A percentile compares a stretch with the other conserved stretches of the same genome.
Evolutionary conservation across 2,797 vertebrate species (phyloP).

Genomic region (Heterohyrax brucei): DNA sequence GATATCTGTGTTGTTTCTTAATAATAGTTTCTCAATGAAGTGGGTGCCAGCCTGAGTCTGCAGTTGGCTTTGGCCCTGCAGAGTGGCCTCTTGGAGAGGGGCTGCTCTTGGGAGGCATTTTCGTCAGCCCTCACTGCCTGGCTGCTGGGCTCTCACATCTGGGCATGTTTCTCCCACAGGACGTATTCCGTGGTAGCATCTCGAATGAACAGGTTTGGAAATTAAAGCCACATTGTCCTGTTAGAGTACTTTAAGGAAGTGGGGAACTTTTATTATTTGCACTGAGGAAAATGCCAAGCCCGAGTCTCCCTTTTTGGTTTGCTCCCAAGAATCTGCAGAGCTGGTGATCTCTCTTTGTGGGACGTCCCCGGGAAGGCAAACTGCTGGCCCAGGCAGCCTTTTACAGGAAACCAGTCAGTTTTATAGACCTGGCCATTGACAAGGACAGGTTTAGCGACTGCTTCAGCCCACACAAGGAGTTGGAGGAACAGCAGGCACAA

Average conservation of each 20-base stretch:
- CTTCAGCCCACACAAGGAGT: conserved; percentile 82
- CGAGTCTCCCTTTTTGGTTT: background rate
- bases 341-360: background rate
- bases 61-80: background rate
- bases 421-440: conserved; percentile 78
- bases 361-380: conserved; percentile 51
- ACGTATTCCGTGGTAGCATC: background rate
- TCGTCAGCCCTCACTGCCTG: background rate
- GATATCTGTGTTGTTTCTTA: background rate
- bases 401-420: conserved; percentile 74
- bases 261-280: conserved; percentile 27
- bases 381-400: conserved; percentile 65
- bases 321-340: background rate
- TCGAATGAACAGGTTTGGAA: conserved; percentile 1
- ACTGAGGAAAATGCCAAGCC: conserved; percentile 26
- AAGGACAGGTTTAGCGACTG: conserved; percentile 74
- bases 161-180: background rate
- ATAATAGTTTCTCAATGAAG: background rate
- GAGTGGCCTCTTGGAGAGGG: background rate
- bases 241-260: conserved; percentile 16
- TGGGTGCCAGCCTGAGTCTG: background rate
- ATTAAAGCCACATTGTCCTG: background rate
- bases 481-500: conserved; percentile 70
- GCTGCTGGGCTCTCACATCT: background rate
- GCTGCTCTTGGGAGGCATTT: background rate